Conservation (phyloP, 2,113 vertebrate genomes). For the Condylura cristata region DNA sequence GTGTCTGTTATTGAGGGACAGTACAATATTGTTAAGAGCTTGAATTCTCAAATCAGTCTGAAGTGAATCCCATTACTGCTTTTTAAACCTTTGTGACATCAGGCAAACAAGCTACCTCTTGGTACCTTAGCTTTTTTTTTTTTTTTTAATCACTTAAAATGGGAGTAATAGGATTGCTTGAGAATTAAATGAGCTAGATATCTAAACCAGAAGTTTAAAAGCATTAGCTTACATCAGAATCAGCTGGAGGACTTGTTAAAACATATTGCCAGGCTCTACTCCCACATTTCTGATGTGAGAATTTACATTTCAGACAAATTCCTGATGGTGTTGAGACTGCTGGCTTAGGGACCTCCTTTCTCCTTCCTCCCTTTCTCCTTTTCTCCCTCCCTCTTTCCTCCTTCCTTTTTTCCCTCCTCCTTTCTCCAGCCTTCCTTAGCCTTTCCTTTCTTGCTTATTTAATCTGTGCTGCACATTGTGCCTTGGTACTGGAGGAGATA, state of each 20-base stretch:
- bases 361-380: not conserved
- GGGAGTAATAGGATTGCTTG: not conserved
- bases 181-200: constrained; percentile 16
- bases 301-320: constrained; percentile 39
- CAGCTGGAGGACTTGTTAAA: not conserved
- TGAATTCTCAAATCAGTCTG: not conserved
- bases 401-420: not conserved
- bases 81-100: not conserved
- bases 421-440: not conserved
- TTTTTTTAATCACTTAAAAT: not conserved
- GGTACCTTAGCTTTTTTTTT: not conserved
- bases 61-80: constrained; percentile 18
- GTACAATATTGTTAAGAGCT: not conserved
- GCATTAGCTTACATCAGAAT: not conserved
- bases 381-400: not conserved
- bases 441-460: not conserved
- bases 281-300: constrained; percentile 4
- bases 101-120: not conserved
- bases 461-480: not conserved
- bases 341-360: not conserved
- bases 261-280: not conserved
- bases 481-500: not conserved
- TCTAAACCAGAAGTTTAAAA: not conserved
- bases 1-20: not conserved
- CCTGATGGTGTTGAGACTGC: not conserved